These are phyloP conservation scores for Platorchestia sp. DNA, from an alignment of 1,140 invertebrate genomes.

Conservation along the genomic window DNA sequence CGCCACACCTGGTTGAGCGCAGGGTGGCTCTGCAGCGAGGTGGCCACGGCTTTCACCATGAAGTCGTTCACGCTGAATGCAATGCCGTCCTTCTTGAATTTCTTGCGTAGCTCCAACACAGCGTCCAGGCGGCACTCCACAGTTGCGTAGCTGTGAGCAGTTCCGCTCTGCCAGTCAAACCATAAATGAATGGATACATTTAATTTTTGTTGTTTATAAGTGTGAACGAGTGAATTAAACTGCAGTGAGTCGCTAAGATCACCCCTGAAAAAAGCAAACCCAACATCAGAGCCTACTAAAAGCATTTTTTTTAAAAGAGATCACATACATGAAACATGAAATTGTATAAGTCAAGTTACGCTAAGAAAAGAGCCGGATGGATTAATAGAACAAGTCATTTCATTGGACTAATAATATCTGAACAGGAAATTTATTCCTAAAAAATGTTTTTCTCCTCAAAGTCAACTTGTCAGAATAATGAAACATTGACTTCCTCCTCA, in stretches of 20 bases:
- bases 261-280: too few relatives aligned
- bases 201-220: background rate
- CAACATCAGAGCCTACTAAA: too few relatives aligned
- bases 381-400: background rate
- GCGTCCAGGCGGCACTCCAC: conserved; percentile 55
- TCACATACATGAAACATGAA: background rate
- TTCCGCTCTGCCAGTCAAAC: background rate
- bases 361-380: background rate
- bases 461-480: background rate
- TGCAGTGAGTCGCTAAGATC: background rate
- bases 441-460: background rate
- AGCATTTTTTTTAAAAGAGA: too few relatives aligned
- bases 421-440: too few relatives aligned
- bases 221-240: background rate
- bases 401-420: too few relatives aligned
- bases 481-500: background rate
- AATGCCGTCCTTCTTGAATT: conserved; percentile 36
- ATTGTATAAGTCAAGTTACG: background rate
- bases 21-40: background rate
- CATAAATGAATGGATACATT: background rate
- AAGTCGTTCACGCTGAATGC: conserved; percentile 33
- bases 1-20: conserved; percentile 48
- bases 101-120: background rate
- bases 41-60: conserved; percentile 52
- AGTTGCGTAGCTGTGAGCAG: conserved; percentile 42